These are phyloP conservation scores for Xerus inauris DNA, from an alignment of 2,113 vertebrate species.

Conservation along the genomic window DNA sequence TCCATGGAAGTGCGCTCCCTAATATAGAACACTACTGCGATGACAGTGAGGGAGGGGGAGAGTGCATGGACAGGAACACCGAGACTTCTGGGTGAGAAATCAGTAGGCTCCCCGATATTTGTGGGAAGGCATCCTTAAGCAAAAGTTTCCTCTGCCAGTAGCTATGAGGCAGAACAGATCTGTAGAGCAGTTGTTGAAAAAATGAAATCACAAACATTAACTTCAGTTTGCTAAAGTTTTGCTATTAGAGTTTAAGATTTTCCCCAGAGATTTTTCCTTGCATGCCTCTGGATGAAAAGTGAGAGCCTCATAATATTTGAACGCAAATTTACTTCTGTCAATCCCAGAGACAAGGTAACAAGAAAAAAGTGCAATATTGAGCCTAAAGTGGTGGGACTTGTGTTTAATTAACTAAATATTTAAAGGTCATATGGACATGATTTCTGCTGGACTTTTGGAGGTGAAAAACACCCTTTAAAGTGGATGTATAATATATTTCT, in stretches of 20 bases:
- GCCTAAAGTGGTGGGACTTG: not conserved
- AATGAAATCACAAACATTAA: not conserved
- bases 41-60: not conserved
- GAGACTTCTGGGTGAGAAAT: not conserved
- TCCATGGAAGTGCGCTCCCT: not conserved
- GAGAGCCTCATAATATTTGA: not conserved
- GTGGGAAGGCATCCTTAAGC: not conserved
- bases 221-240: not conserved
- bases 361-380: not conserved
- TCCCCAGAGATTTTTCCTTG: not conserved
- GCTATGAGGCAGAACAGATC: not conserved
- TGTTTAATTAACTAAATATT: not conserved
- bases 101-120: not conserved
- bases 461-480: not conserved
- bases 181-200: not conserved
- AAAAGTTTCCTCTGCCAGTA: not conserved
- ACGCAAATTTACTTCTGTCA: not conserved
- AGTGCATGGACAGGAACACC: not conserved
- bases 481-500: not conserved
- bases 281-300: not conserved
- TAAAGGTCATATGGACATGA: not conserved
- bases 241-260: not conserved
- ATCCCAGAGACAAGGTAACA: not conserved
- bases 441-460: not conserved
- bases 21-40: not conserved